Base-by-base conservation (phyloP, 2,113 vertebrate species). In the Phalacrocorax aristotelis region DNA sequence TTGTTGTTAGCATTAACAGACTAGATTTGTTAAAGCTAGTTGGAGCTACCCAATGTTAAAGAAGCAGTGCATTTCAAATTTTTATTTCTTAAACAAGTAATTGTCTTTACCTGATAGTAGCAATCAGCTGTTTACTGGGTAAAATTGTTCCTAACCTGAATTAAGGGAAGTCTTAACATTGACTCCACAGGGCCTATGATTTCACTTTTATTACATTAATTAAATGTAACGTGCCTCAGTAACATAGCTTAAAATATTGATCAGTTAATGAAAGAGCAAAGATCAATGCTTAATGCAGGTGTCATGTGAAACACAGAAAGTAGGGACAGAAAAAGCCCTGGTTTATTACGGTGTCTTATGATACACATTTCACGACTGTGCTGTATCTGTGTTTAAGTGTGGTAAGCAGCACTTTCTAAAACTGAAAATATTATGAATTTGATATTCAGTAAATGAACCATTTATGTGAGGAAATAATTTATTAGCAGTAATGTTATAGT, bases 141-240 rank as follows among this genome's bases (percentile, higher is more conserved):
- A 54, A 83, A 87, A 83, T 74, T 76, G 7, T 70, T 84, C n/a
- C 46, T 94, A 82, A 58, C 7, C 29, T 77, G 78, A 85, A 60
- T 91, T 84, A 88, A 90, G 42, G 20, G 14, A 69, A 93, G 44
- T 38, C 65, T 32, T 85, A 91, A 70, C 54, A 58, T 3, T 77
- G 51, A 78, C 46, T 46, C 70, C 57, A 88, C 5, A 40, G 26
- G 32, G 58, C 15, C 17, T 82, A 82, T 57, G 40, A 87, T 89
- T 89, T 95, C n/a, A 65, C 77, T 17, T 89, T 87, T 93, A 58
- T 93, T 89, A 75, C 27, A 55, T 85, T 82, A 92, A 75, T 92
- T 85, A 79, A 82, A 93, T 80, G n/a, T 38, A 90, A 49, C 27
- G 15, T 48, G 4, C 11, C 40, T 90, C 25, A 48, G 42, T 74